Base-by-base conservation (phyloP, 2,888 invertebrate species). In the Synergus itoensis region DNA sequence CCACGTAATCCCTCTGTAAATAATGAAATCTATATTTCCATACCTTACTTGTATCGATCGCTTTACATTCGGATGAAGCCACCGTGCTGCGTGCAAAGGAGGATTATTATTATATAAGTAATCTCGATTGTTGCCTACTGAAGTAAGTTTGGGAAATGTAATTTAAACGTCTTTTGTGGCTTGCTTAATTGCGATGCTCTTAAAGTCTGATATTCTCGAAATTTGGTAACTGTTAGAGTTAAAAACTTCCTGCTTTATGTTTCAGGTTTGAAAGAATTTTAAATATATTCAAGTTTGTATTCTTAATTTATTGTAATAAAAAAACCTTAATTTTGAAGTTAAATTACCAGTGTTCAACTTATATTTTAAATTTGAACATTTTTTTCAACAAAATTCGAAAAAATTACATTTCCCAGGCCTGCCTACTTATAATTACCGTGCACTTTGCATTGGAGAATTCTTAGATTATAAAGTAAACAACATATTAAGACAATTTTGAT, bases 21-120 rank as follows among this genome's bases (percentile, higher is more conserved):
- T 83, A 83, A 81, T 79, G 79, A 83, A 79, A 79, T 83, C 65
- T 79, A 81, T 73, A 73, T 83, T 83, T 79, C 78, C 78, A 77
- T 79, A 81, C 81, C 78, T 73, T 79, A 81, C 60, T 78, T 69
- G 77, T 69, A 73, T 60, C 18, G 53, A 69, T 78, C 73, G 73
- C 78, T 78, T 78, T 57, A 78, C 62, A 73, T 62, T 69, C 62
- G 78, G 78, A 78, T 78, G 41, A 57, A 78, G 73, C 78, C 77
- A 77, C 77, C 77, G 45, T 77, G 77, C 64, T 77, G 53, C 73
- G 73, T 73, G 36, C 53, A 53, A 57, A 57, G 36, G n/a, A 73
- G 28, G 62, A 62, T 45, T 73, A 73, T 48, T 53, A 48, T 12
- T 53, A 36, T 73, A 57, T 73, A 73, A 57, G 73, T 73, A 53